These are phyloP conservation scores for Cyanocitta stelleri DNA, from an alignment of 2,113 vertebrate genomes.

Conservation along the genomic window DNA sequence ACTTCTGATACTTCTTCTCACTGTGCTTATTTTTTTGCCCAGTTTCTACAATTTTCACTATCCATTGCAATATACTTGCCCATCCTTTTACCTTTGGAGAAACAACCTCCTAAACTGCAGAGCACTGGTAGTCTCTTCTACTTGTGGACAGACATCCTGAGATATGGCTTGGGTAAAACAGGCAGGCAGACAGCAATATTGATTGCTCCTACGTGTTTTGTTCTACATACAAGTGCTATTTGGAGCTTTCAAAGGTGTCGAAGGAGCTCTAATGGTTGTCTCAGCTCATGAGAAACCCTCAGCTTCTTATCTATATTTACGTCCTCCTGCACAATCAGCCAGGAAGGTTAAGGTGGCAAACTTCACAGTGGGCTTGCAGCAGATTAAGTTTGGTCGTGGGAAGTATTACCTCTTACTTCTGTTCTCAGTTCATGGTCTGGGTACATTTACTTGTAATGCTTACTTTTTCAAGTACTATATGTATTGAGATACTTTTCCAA, in stretches of 20 bases:
- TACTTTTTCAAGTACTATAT: not conserved
- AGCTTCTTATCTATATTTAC: not conserved
- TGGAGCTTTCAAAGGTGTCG: not conserved
- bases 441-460: not conserved
- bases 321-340: not conserved
- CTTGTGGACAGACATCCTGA: not conserved
- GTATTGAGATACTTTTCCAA: not conserved
- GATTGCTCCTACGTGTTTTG: not conserved
- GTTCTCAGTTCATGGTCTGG: not conserved
- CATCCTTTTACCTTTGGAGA: not conserved
- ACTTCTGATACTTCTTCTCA: not conserved
- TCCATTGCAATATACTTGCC: not conserved
- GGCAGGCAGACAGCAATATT: not conserved
- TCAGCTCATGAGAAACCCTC: not conserved
- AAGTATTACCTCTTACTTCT: not conserved
- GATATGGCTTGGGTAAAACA: not conserved
- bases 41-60: not conserved
- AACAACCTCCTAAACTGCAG: not conserved
- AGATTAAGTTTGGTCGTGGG: not conserved
- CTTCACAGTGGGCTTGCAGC: not conserved
- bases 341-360: not conserved
- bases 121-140: not conserved
- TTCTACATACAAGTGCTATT: not conserved
- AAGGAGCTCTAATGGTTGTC: not conserved
- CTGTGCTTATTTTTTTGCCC: not conserved